A percentile compares a stretch with the other conserved stretches of the same genome.
phyloP scores from a whole-genome alignment of 2,797 vertebrate genomes.

The Myotis pilosus region DNA sequence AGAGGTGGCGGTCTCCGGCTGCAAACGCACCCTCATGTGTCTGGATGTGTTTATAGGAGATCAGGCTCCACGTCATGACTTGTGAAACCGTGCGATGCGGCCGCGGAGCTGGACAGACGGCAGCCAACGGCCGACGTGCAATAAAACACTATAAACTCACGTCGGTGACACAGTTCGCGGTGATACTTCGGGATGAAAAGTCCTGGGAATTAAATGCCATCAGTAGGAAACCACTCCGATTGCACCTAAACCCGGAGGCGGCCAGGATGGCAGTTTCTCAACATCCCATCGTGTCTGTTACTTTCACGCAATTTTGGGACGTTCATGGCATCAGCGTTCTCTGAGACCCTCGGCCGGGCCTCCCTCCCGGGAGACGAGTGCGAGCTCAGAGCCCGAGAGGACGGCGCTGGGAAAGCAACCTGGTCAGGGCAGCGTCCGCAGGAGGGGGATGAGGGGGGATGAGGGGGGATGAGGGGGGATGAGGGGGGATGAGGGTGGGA shows the following conservation, averaged over 20 bases:
- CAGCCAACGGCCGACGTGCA: background rate
- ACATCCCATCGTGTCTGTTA: background rate
- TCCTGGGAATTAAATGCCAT: background rate
- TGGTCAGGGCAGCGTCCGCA: conserved; percentile 61
- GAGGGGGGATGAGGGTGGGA: too few species aligned
- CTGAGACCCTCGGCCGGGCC: background rate
- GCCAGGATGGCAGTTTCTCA: too few species aligned
- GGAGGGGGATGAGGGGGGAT: too few species aligned
- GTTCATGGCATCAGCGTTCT: background rate
- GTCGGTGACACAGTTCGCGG: background rate
- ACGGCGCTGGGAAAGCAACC: conserved; percentile 58
- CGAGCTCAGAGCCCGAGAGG: conserved; percentile 62
- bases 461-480: too few species aligned
- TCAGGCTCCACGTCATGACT: background rate
- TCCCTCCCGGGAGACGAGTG: background rate
- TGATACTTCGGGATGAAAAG: background rate
- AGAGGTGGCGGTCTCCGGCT: background rate
- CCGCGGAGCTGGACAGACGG: background rate
- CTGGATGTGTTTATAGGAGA: background rate
- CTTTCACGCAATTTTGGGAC: background rate
- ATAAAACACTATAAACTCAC: background rate
- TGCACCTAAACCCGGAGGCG: background rate
- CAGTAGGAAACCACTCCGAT: background rate
- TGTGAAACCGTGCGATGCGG: background rate
- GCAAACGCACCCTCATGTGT: background rate